Percentiles rank a stretch among this genome's conserved stretches.
These are phyloP conservation scores for Loripinus fragilis DNA, from an alignment of 2,888 invertebrate genomes.

Conservation along the genomic window DNA sequence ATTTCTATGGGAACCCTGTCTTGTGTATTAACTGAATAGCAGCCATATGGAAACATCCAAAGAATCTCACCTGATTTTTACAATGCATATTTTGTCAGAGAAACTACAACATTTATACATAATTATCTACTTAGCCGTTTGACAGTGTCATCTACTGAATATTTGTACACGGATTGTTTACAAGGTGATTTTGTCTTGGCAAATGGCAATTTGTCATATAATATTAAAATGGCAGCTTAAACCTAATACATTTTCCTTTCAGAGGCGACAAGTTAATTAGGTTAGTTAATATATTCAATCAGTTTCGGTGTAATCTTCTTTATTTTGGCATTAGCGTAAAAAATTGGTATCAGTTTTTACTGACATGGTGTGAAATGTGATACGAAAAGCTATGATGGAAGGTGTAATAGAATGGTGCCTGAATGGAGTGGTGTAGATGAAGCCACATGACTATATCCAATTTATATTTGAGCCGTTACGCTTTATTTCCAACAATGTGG, in stretches of 20 bases:
- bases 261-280: conserved; percentile 15
- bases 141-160: neutral
- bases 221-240: conserved; percentile 14
- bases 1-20: too few species aligned
- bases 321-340: neutral
- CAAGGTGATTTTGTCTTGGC: conserved; percentile 10
- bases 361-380: too few species aligned
- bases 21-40: too few species aligned
- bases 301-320: neutral
- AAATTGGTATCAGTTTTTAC: neutral
- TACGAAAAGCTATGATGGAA: too few species aligned
- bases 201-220: conserved; percentile 15
- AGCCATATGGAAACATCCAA: neutral
- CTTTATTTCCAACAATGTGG: too few species aligned
- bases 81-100: conserved; percentile 5
- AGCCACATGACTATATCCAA: too few species aligned
- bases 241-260: conserved; percentile 16
- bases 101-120: conserved; percentile 9
- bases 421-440: too few species aligned
- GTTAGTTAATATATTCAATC: conserved; percentile 18
- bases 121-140: conserved; percentile 10
- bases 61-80: neutral
- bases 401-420: too few species aligned
- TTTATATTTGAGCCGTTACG: too few species aligned
- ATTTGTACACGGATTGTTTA: neutral